phyloP scores from a whole-genome alignment of 2,888 invertebrate species.

The Lasioglossum calceatum region DNA sequence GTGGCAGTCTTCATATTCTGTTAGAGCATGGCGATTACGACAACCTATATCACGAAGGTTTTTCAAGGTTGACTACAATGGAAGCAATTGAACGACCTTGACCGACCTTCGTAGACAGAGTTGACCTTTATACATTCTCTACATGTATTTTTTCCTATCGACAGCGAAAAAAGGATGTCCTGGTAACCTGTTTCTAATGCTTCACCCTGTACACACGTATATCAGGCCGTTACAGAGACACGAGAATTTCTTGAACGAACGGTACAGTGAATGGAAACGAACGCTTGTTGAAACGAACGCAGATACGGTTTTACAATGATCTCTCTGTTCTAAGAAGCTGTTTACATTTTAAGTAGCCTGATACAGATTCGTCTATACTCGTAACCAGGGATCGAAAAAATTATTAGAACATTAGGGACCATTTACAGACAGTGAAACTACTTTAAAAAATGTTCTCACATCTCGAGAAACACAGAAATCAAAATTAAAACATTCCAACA shows the following conservation, averaged over 20 bases:
- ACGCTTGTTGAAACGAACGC: conserved; percentile 15
- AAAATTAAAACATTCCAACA: not conserved
- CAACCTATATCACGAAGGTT: too few species aligned
- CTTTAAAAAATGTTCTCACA: not conserved
- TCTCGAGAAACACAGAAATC: not conserved
- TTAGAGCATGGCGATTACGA: too few species aligned
- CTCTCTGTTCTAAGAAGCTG: conserved; percentile 34
- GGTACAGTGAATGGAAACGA: not conserved
- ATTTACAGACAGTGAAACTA: not conserved
- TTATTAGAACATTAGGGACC: not conserved
- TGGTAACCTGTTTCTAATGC: not conserved
- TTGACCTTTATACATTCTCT: not conserved
- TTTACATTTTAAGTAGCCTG: conserved; percentile 37
- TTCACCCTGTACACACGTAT: not conserved
- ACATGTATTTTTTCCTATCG: not conserved
- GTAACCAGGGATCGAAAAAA: not conserved
- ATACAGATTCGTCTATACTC: conserved; percentile 9
- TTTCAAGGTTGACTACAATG: too few species aligned
- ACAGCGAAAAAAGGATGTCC: not conserved
- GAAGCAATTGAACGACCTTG: too few species aligned
- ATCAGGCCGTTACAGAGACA: conserved; percentile 73
- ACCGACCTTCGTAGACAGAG: not conserved
- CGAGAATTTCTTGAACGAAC: not conserved
- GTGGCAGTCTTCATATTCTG: too few species aligned
- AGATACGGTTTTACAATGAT: conserved; percentile 19